Evolutionary conservation across 2,113 vertebrate genomes (phyloP).

Genomic region (Anseranas semipalmata): DNA sequence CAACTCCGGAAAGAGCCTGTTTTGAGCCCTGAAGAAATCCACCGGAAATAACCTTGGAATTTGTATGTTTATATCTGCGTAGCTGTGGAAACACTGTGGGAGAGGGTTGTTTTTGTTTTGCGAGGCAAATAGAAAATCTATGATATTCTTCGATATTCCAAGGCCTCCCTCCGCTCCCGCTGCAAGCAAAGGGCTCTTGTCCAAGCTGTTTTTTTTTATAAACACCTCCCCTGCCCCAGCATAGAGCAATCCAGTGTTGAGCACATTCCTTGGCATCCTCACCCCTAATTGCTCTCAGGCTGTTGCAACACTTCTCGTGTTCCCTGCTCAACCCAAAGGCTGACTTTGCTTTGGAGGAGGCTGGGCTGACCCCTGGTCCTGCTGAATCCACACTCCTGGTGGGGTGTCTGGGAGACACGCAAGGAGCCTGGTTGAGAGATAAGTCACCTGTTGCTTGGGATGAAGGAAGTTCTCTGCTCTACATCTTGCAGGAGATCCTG

Average conservation of each 20-base stretch:
- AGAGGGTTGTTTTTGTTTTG: not conserved
- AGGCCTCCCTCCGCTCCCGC: slow-evolving; percentile 7
- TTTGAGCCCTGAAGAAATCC: slow-evolving; percentile 40
- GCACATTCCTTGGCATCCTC: slow-evolving; percentile 45
- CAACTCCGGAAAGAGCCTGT: not conserved
- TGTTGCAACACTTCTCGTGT: slow-evolving; percentile 20
- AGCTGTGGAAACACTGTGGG: slow-evolving; percentile 48
- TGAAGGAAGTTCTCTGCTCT: not conserved
- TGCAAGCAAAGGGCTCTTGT: slow-evolving; percentile 47
- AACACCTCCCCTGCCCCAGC: slow-evolving; percentile 46
- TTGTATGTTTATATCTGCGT: slow-evolving; percentile 28
- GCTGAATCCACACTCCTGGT: slow-evolving; percentile 48
- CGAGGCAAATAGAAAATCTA: not conserved
- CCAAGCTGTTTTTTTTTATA: slow-evolving; percentile 41
- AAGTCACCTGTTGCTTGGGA: slow-evolving; percentile 54
- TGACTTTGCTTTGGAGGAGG: slow-evolving; percentile 38
- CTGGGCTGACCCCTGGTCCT: slow-evolving; percentile 29
- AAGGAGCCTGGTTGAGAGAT: slow-evolving; percentile 14
- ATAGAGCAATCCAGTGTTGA: slow-evolving; percentile 38
- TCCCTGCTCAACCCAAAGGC: not conserved
- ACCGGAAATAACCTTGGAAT: slow-evolving; percentile 57
- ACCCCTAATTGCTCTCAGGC: slow-evolving; percentile 3
- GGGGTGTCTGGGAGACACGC: not conserved
- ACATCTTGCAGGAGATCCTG: not conserved
- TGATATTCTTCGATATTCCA: not conserved